Evolutionary conservation across 2,797 vertebrate genomes (phyloP), one percentile per base, ranked within the genome.

Genomic region (Pyrrhura leucotis): DNA sequence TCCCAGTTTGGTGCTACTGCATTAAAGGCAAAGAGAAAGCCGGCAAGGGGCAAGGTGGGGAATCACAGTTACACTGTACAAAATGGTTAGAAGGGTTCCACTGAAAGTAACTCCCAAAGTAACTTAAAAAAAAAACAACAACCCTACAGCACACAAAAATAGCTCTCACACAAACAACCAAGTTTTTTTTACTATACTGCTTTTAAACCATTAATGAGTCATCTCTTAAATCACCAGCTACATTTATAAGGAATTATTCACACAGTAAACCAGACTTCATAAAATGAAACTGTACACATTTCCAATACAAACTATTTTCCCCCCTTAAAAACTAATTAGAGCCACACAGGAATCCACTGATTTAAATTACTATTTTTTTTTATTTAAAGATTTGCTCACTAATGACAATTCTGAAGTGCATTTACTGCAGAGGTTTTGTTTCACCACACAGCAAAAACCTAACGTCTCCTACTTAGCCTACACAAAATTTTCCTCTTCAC

Each of bases 131-230:
- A 42, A 42, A 42, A 42, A 14, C 37, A 71, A 14, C 22, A 22
- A 0, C 14, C 3, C n/a, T 33, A 23, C 5, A 37, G 16, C 25
- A 44, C 19, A 77, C 11, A 90, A 78, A 96, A 93, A 94, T 90
- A 95, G 67, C 80, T 47, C 48, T 82, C 89, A n/a, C 35, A 71
- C 75, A 89, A 58, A 88, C 51, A 88, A 95, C 80, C 53, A 69
- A 84, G 35, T 88, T 91, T 91, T 90, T 96, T 96, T 94, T 94
- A 95, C 94, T 93, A 88, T 68, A 68, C 61, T 81, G 59, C 85
- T 90, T 93, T 96, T 95, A 95, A 93, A 67, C 44, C 71, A 96
- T 95, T 97, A 95, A 93, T 97, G 91, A 96, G 47, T 96, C 96
- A 96, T 85, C 89, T 71, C 80, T 95, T 88, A 89, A 96, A 95